phyloP scores from a whole-genome alignment of 2,888 invertebrate genomes.

The Tetrapedia diversipes region DNA sequence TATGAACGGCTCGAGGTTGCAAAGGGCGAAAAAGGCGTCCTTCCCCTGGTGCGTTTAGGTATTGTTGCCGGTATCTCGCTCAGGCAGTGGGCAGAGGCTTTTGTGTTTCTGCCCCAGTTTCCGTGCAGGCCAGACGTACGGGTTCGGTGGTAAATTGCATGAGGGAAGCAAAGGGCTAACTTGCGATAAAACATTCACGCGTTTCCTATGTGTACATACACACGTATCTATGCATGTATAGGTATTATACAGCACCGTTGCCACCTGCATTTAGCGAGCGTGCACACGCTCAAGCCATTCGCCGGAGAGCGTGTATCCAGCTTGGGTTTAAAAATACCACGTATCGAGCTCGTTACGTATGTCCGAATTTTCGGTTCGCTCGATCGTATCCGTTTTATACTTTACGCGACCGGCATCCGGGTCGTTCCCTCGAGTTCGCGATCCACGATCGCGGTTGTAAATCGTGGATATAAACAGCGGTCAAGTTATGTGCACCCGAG shows the following conservation, averaged over 20 bases:
- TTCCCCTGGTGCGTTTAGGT: constrained; percentile 76
- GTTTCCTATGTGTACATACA: constrained; percentile 71
- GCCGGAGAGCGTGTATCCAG: constrained; percentile 53
- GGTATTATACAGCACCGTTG: too few species aligned
- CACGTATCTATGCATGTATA: background rate
- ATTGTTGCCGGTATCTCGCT: constrained; percentile 78
- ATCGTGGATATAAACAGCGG: background rate
- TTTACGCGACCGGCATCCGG: background rate
- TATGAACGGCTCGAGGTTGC: constrained; percentile 43
- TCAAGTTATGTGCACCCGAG: too few species aligned
- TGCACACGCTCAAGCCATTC: constrained; percentile 1
- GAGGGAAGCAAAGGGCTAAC: constrained; percentile 73
- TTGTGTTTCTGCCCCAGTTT: constrained; percentile 81
- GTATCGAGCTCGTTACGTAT: constrained; percentile 52
- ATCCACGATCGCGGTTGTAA: background rate
- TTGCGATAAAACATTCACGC: constrained; percentile 80
- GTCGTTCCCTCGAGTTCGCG: background rate
- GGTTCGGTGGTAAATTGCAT: constrained; percentile 71
- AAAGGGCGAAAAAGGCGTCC: constrained; percentile 60
- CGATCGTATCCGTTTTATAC: constrained; percentile 31
- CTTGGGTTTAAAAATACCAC: constrained; percentile 79
- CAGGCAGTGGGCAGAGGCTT: constrained; percentile 76
- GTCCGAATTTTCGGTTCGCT: constrained; percentile 50
- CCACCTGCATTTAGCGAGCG: constrained; percentile 6
- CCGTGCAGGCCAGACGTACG: constrained; percentile 73